These are phyloP conservation scores for Sesamia inferens DNA, from an alignment of 2,888 invertebrate species.

Conservation along the genomic window DNA sequence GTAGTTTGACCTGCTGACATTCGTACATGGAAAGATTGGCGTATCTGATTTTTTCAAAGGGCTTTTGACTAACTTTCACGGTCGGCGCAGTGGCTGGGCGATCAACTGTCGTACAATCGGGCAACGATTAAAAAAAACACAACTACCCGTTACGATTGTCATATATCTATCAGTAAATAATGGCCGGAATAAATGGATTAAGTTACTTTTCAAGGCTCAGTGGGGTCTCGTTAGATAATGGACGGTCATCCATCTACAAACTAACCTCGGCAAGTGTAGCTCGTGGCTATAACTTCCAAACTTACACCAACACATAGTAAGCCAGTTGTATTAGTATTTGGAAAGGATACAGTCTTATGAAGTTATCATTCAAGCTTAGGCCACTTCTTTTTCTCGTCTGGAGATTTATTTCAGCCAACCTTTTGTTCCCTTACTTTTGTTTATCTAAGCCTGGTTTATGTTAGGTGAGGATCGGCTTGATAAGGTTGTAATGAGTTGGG, in stretches of 20 bases:
- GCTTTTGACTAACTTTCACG: too few relatives aligned
- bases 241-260: neutral
- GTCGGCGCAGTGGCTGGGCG: too few relatives aligned
- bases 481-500: conserved; percentile 46
- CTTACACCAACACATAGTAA: conserved; percentile 36
- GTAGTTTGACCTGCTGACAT: too few relatives aligned
- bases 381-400: conserved; percentile 55
- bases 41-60: too few relatives aligned
- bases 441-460: conserved; percentile 48
- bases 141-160: neutral
- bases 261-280: neutral
- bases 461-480: conserved; percentile 22
- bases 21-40: too few relatives aligned
- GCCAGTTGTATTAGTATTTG: conserved; percentile 57
- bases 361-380: conserved; percentile 67
- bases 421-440: conserved; percentile 48
- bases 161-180: neutral
- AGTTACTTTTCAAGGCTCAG: neutral
- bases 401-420: conserved; percentile 50
- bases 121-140: too few relatives aligned
- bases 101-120: too few relatives aligned
- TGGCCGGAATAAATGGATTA: neutral
- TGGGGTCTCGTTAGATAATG: neutral
- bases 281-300: neutral
- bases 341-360: conserved; percentile 60